Conservation (phyloP, 2,888 invertebrate species). For the Polylopha cassiicola region DNA sequence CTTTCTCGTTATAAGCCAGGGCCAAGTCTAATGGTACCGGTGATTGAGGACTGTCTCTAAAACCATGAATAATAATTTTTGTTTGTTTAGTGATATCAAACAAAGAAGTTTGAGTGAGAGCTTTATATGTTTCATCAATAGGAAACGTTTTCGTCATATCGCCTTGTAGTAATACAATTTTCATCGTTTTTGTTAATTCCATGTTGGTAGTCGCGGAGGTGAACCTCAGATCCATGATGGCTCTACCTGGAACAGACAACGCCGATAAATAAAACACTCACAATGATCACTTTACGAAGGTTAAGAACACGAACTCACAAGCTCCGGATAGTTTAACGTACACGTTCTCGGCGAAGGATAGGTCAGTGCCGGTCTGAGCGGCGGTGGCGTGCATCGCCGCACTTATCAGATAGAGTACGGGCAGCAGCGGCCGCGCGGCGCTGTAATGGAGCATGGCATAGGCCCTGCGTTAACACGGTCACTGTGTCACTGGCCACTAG, state of each 20-base stretch:
- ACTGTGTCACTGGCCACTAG: slow-evolving; percentile 68
- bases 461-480: slow-evolving; percentile 64
- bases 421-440: slow-evolving; percentile 40
- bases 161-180: slow-evolving; percentile 54
- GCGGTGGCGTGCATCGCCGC: slow-evolving; percentile 30
- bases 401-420: slow-evolving; percentile 35
- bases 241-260: slow-evolving; percentile 56
- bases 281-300: slow-evolving; percentile 24
- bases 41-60: slow-evolving; percentile 64
- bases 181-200: slow-evolving; percentile 58
- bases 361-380: slow-evolving; percentile 33
- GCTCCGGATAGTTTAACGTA: slow-evolving; percentile 64
- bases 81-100: slow-evolving; percentile 68
- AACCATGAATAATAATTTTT: slow-evolving; percentile 69
- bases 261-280: slow-evolving; percentile 8
- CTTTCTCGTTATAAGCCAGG: slow-evolving; percentile 61
- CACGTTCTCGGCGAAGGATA: slow-evolving; percentile 61
- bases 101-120: slow-evolving; percentile 47
- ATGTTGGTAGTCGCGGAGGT: slow-evolving; percentile 47
- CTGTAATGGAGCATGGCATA: slow-evolving; percentile 57
- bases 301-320: slow-evolving; percentile 55
- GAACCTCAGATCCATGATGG: slow-evolving; percentile 62
- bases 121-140: slow-evolving; percentile 55
- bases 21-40: slow-evolving; percentile 60
- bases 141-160: slow-evolving; percentile 45